A percentile compares a stretch with the other conserved stretches of the same genome.
Evolutionary conservation across 2,113 vertebrate species (phyloP).

Genomic region (Dinomys branickii): DNA sequence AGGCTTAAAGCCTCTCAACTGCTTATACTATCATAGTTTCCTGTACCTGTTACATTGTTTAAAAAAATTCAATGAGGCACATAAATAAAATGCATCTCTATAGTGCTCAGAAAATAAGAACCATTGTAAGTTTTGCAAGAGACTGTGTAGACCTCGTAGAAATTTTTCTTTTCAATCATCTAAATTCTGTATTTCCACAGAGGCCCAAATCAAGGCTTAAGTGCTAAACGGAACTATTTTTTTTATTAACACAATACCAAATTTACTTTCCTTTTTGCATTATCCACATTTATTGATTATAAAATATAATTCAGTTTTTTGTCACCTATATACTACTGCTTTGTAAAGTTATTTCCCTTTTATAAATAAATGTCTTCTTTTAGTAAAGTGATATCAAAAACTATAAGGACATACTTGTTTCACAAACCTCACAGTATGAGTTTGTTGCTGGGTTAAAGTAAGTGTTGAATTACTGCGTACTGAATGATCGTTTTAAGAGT

Average conservation of each 20-base stretch:
- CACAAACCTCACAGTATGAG: not conserved
- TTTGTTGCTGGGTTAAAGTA: not conserved
- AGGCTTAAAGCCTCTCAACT: not conserved
- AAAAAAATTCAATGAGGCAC: not conserved
- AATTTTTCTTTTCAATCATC: not conserved
- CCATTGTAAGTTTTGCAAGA: not conserved
- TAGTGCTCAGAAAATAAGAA: not conserved
- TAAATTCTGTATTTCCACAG: not conserved
- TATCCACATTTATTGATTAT: not conserved
- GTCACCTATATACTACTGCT: not conserved
- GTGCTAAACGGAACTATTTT: not conserved
- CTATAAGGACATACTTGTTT: not conserved
- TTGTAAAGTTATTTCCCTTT: not conserved
- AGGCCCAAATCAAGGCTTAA: not conserved
- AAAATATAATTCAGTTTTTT: not conserved
- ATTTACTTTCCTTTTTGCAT: not conserved
- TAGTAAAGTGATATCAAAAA: not conserved
- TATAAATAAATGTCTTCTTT: slow-evolving; percentile 27
- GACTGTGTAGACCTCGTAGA: not conserved
- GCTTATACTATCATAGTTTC: not conserved
- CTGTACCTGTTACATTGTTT: not conserved
- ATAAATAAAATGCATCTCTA: not conserved
- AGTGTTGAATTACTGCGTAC: not conserved
- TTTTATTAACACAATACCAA: not conserved
- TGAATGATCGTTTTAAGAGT: not conserved